These are phyloP conservation scores for Actenoides lindsayi DNA, from an alignment of 2,113 vertebrate species.

Conservation along the genomic window DNA sequence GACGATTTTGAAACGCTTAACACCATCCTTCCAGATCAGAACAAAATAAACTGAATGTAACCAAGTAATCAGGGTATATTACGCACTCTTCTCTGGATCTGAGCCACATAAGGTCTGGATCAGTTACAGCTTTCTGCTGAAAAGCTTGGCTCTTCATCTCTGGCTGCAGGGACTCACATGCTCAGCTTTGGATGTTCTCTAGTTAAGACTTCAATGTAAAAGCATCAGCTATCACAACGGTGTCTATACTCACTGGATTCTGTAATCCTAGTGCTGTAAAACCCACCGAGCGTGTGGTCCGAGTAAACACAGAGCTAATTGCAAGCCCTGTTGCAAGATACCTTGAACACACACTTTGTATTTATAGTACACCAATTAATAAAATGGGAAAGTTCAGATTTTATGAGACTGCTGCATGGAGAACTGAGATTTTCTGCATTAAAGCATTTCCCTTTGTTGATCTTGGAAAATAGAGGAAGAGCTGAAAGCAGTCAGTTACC, in stretches of 20 bases:
- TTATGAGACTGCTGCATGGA: background rate
- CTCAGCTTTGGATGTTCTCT: background rate
- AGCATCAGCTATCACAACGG: background rate
- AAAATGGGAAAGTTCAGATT: background rate
- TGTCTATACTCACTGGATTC: background rate
- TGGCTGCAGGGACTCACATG: background rate
- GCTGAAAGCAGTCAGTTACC: background rate
- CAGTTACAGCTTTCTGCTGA: background rate
- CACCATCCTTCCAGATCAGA: background rate
- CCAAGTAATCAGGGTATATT: background rate
- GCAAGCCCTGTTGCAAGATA: background rate
- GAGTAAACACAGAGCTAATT: background rate
- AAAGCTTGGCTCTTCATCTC: background rate
- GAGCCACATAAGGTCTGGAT: background rate
- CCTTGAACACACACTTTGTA: background rate
- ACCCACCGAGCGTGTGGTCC: background rate
- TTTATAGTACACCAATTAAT: background rate
- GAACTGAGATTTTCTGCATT: background rate
- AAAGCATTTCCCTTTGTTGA: background rate
- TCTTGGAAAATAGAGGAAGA: background rate
- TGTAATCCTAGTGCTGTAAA: background rate
- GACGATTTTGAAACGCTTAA: background rate
- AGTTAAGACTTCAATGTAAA: background rate
- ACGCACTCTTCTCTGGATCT: background rate
- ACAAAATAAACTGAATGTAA: background rate